A percentile compares a stretch with the other conserved stretches of the same genome.
Evolutionary conservation across 1,140 invertebrate genomes (phyloP).

Genomic region (Hyles euphorbiae): DNA sequence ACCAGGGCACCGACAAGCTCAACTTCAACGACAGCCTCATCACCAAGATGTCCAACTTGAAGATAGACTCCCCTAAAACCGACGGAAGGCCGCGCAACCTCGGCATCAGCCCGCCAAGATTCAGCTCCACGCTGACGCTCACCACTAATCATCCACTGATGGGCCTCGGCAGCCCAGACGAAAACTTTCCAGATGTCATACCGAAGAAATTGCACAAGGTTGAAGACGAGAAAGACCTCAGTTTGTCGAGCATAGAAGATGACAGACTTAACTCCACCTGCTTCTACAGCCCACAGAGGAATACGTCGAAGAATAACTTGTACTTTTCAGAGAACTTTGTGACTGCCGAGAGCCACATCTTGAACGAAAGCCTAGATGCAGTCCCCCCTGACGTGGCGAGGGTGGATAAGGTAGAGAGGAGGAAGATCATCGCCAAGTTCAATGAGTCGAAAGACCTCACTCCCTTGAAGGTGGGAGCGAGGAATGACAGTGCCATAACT

Average conservation of each 20-base stretch:
- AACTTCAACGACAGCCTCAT: constrained; percentile 42
- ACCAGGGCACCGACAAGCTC: constrained; percentile 10
- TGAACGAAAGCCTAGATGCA: constrained; percentile 36
- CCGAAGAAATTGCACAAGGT: constrained; percentile 46
- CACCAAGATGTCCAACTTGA: constrained; percentile 42
- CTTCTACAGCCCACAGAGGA: constrained; percentile 50
- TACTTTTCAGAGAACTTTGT: constrained; percentile 55
- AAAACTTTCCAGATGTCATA: constrained; percentile 55
- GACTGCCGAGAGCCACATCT: constrained; percentile 44
- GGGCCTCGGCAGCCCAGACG: constrained; percentile 53
- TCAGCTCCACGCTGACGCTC: constrained; percentile 46
- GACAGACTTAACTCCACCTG: constrained; percentile 42
- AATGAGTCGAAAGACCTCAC: constrained; percentile 1
- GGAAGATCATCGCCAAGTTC: constrained; percentile 39
- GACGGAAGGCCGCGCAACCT: constrained; percentile 36
- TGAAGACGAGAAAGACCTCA: constrained; percentile 56
- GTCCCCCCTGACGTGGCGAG: constrained; percentile 41
- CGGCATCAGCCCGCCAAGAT: constrained; percentile 46
- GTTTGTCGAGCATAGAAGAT: constrained; percentile 58
- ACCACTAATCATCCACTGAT: constrained; percentile 59
- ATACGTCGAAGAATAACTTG: constrained; percentile 62
- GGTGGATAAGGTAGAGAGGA: constrained; percentile 31
- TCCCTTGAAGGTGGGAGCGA: neutral
- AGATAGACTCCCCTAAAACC: constrained; percentile 31
- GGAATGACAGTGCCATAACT: constrained; percentile 30